These are phyloP conservation scores for Drosophila prolongata DNA, from an alignment of 2,888 invertebrate species.

Conservation along the genomic window DNA sequence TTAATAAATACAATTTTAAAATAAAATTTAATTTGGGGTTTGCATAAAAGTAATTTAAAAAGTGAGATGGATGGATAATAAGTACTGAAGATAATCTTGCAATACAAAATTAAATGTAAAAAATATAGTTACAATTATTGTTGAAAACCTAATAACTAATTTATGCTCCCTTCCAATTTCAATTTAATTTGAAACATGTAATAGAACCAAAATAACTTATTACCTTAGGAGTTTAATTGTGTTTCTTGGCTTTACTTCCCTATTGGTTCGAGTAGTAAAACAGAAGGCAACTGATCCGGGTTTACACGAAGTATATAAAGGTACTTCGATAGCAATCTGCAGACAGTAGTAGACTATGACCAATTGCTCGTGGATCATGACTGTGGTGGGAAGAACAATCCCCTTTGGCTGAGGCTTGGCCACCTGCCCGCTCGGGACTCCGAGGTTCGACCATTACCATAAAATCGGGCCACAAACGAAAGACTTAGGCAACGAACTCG, in stretches of 20 bases:
- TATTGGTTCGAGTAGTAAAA: background rate
- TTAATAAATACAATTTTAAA: no score
- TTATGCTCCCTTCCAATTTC: no score
- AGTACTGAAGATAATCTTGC: no score
- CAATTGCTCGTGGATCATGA: slow-evolving; percentile 21
- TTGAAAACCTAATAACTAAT: no score
- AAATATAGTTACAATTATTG: no score
- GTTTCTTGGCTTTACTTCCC: background rate
- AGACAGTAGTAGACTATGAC: slow-evolving; percentile 7
- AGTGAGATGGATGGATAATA: no score
- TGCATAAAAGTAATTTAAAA: no score
- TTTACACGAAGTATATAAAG: slow-evolving; percentile 11
- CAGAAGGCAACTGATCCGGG: slow-evolving; percentile 6
- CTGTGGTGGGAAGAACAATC: slow-evolving; percentile 40
- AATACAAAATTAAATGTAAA: no score
- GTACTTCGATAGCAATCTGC: slow-evolving; percentile 21
- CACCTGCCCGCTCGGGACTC: slow-evolving; percentile 23
- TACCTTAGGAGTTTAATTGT: no score
- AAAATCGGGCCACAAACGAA: slow-evolving; percentile 30
- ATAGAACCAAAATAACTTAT: no score
- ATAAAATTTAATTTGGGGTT: no score
- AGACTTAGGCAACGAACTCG: slow-evolving; percentile 50
- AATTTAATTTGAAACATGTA: no score
- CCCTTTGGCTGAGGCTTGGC: slow-evolving; percentile 52
- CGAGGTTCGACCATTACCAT: slow-evolving; percentile 23